Conservation (phyloP, 2,113 vertebrate genomes). For the Myrmecobius fasciatus region DNA sequence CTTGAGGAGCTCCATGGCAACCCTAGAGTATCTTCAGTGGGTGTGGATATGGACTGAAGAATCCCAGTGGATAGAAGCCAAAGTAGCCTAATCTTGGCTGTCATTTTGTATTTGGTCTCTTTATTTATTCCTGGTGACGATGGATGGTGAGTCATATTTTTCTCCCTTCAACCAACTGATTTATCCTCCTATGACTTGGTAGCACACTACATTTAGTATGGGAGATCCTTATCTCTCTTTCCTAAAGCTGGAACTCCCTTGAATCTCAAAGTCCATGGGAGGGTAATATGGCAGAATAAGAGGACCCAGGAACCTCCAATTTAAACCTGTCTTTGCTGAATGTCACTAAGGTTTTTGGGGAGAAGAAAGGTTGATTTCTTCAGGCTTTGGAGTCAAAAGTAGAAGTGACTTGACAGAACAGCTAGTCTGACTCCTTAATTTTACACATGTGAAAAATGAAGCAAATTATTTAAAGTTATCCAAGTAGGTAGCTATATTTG, state of each 20-base stretch:
- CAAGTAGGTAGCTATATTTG: not conserved
- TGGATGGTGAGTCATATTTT: conserved; percentile 64
- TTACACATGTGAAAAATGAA: not conserved
- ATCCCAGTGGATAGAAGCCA: conserved; percentile 36
- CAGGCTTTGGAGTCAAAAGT: not conserved
- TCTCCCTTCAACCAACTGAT: conserved; percentile 51
- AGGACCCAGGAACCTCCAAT: not conserved
- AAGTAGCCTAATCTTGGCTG: conserved; percentile 51
- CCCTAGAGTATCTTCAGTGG: conserved; percentile 22
- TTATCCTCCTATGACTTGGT: conserved; percentile 51
- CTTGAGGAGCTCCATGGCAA: conserved; percentile 15
- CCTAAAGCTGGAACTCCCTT: not conserved
- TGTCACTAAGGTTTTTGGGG: not conserved
- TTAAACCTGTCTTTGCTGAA: not conserved
- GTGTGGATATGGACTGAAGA: not conserved
- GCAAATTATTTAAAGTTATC: not conserved
- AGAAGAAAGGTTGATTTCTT: not conserved
- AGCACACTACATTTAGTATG: conserved; percentile 44
- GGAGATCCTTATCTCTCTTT: conserved; percentile 21
- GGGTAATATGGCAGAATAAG: not conserved
- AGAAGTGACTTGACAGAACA: not conserved
- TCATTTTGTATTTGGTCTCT: conserved; percentile 56
- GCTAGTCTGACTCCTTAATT: not conserved
- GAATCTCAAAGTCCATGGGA: not conserved
- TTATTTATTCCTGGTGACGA: conserved; percentile 65